Evolutionary conservation across 2,888 invertebrate species (phyloP).

Genomic region (Microctonus aethiopoides): DNA sequence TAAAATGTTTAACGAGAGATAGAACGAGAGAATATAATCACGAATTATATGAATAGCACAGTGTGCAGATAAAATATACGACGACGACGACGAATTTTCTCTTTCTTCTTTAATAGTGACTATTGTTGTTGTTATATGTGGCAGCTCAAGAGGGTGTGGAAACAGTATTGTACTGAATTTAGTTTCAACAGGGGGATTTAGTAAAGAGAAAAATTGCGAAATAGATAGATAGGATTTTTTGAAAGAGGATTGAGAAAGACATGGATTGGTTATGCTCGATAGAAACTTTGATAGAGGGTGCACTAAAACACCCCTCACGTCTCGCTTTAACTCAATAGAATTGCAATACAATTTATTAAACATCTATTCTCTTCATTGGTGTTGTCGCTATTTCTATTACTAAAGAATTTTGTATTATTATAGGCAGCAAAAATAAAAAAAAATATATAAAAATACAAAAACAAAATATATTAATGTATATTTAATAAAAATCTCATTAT

Average conservation of each 20-base stretch:
- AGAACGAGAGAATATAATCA: neutral
- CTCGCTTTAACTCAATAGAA: conserved; percentile 43
- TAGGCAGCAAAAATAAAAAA: conserved; percentile 6
- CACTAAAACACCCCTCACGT: conserved; percentile 25
- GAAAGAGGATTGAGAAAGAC: neutral
- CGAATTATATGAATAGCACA: conserved; percentile 2
- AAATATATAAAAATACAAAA: conserved; percentile 25
- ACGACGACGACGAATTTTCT: conserved; percentile 5
- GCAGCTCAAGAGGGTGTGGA: conserved; percentile 46
- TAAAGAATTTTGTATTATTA: conserved; percentile 23
- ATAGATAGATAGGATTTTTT: conserved; percentile 15
- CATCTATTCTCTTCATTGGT: conserved; percentile 42
- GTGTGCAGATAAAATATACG: conserved; percentile 27
- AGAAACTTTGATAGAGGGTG: conserved; percentile 28
- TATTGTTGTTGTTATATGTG: conserved; percentile 21
- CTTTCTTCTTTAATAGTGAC: conserved; percentile 11
- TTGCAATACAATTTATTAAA: conserved; percentile 45
- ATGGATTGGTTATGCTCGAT: conserved; percentile 27
- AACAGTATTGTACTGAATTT: conserved; percentile 40
- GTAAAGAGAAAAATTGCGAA: neutral
- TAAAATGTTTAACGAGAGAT: conserved; percentile 16
- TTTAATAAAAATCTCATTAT: neutral
- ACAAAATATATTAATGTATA: conserved; percentile 24
- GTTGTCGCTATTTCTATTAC: conserved; percentile 37
- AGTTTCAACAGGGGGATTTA: conserved; percentile 31